Evolutionary conservation across 2,888 invertebrate genomes (phyloP).

Genomic region (Spilosoma lubricipeda): DNA sequence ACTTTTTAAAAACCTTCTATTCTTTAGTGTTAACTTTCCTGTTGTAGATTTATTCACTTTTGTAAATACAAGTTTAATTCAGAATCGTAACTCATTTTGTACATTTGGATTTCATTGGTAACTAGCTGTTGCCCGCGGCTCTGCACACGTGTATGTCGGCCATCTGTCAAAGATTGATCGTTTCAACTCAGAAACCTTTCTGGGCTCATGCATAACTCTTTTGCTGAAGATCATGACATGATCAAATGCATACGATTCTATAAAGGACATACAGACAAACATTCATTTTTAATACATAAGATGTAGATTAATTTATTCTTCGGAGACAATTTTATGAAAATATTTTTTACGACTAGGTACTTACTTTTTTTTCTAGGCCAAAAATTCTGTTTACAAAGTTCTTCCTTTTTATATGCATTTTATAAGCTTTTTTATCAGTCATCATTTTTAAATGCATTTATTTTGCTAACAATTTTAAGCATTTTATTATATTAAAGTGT

Average conservation of each 20-base stretch:
- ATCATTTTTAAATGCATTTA: slow-evolving; percentile 11
- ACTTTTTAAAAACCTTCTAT: not conserved
- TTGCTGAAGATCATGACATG: too few relatives aligned
- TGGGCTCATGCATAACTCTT: too few relatives aligned
- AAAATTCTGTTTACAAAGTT: not conserved
- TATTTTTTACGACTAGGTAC: not conserved
- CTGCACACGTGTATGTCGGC: too few relatives aligned
- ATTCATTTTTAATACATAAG: too few relatives aligned
- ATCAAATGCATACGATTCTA: too few relatives aligned
- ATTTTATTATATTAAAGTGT: slow-evolving; percentile 44
- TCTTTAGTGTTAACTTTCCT: not conserved
- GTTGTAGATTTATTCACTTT: not conserved
- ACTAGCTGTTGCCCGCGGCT: too few relatives aligned
- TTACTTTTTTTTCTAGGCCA: not conserved
- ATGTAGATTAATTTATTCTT: not conserved
- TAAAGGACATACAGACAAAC: too few relatives aligned
- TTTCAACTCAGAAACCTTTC: too few relatives aligned
- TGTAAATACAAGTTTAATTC: not conserved
- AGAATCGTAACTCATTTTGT: not conserved
- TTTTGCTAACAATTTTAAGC: slow-evolving; percentile 3
- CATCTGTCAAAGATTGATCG: too few relatives aligned
- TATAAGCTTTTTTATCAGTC: not conserved
- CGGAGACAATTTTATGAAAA: not conserved
- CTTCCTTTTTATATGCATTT: slow-evolving; percentile 1
- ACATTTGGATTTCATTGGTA: not conserved